Evolutionary conservation across 2,888 invertebrate genomes (phyloP), one percentile per base, ranked within the genome.

Genomic region (Cylindroiulus punctatus): DNA sequence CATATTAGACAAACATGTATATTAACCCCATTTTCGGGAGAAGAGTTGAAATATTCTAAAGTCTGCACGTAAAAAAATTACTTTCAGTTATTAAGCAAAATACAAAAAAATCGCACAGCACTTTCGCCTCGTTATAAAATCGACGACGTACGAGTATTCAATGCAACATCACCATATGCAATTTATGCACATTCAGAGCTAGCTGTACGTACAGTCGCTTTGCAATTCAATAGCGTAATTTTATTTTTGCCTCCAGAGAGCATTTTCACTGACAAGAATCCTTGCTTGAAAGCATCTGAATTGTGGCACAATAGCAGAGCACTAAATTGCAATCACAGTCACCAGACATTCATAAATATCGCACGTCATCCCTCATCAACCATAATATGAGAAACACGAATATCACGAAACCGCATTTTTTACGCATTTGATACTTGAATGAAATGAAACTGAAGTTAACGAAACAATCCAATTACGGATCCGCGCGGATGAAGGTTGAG

Each of bases 161-260:
- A 65, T 65, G 65, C 26, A 8, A 26, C 65, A 26, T 26, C 26
- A 65, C 0, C 5, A 26, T 7, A 26, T 65, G 65, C 12, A 65
- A 65, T 65, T 65, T 65, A 65, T 65, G 65, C 65, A 65, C n/a
- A 65, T 65, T 22, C 26, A 36, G n/a, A n/a, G n/a, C n/a, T n/a
- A n/a, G n/a, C n/a, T n/a, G n/a, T 36, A 26, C 26, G 12, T 12
- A 26, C 65, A 22, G 65, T 65, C 65, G 65, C 12, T 12, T 26
- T 26, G 65, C 65, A 10, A 26, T n/a, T 7, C 22, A 65, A 65
- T 26, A 26, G 26, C 0, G 26, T 65, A 65, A 65, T 65, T n/a
- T 26, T 26, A 65, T 65, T 65, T 65, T 65, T 65, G 65, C 26
- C 65, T 65, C 26, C 10, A 26, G 26, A 65, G 26, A 22, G 12